phyloP scores from a whole-genome alignment of 2,797 vertebrate genomes.

The Arctocebus calabarensis region DNA sequence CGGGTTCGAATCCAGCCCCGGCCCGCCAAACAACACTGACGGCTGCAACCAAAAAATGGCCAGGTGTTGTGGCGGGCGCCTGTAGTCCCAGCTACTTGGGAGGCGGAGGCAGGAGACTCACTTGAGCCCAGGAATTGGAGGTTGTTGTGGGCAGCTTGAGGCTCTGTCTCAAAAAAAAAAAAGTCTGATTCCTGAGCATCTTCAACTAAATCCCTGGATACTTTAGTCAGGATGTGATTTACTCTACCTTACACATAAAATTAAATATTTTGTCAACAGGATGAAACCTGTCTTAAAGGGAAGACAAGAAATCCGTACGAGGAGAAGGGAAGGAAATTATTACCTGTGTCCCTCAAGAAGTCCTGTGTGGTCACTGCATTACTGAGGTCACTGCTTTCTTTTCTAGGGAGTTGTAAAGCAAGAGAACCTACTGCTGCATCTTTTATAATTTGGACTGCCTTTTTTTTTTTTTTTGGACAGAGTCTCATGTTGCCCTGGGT shows the following conservation, averaged over 20 bases:
- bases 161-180: too few relatives aligned
- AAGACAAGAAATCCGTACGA: background rate
- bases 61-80: too few relatives aligned
- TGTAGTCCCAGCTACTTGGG: too few relatives aligned
- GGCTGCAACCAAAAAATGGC: too few relatives aligned
- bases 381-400: constrained; percentile 63
- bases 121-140: too few relatives aligned
- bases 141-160: too few relatives aligned
- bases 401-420: constrained; percentile 59
- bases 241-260: constrained; percentile 79
- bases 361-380: constrained; percentile 60
- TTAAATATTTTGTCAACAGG: constrained; percentile 70
- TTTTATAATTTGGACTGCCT: constrained; percentile 71
- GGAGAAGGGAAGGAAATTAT: constrained; percentile 53
- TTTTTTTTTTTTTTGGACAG: too few relatives aligned
- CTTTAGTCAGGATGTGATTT: constrained; percentile 77
- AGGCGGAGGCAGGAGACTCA: too few relatives aligned
- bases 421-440: constrained; percentile 76
- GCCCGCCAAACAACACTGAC: too few relatives aligned
- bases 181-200: too few relatives aligned
- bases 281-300: constrained; percentile 56
- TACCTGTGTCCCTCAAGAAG: background rate
- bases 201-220: constrained; percentile 70
- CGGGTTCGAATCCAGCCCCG: too few relatives aligned
- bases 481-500: too few relatives aligned